A percentile compares a stretch with the other conserved stretches of the same genome.
Conservation (phyloP, 2,113 vertebrate species). For the Corydoras sp. region DNA sequence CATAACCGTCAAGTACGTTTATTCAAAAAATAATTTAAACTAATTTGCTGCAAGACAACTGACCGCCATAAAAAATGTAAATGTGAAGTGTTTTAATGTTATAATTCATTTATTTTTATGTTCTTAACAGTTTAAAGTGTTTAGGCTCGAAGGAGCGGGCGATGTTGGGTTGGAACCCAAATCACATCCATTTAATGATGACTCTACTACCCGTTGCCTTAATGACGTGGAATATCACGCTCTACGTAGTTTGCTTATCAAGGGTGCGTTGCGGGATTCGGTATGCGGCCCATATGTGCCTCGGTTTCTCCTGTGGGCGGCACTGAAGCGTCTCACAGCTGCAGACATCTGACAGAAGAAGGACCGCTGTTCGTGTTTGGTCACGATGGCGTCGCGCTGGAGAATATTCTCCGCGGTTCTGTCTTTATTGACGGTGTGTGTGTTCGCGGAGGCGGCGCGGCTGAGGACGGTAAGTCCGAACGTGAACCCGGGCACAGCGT, state of each 20-base stretch:
- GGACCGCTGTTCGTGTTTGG: neutral
- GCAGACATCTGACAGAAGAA: neutral
- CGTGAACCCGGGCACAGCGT: neutral
- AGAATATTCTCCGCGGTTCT: neutral
- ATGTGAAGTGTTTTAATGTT: no score
- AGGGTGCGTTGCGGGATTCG: neutral
- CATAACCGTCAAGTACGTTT: no score
- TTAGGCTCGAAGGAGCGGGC: no score
- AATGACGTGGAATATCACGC: neutral
- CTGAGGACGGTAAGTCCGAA: constrained; percentile 6
- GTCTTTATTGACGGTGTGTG: neutral
- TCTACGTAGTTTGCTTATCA: neutral
- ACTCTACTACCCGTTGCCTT: neutral
- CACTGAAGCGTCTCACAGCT: neutral
- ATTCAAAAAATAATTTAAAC: no score
- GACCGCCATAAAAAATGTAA: no score
- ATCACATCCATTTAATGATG: neutral
- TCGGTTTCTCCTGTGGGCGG: neutral
- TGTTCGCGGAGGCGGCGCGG: constrained; percentile 8
- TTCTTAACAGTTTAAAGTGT: no score
- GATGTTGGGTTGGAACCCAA: neutral
- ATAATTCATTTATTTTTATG: no score
- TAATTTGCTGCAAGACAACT: no score
- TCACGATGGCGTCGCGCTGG: constrained; percentile 20
- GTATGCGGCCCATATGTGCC: neutral